Conservation (phyloP, 2,113 vertebrate species). For the Conger conger region DNA sequence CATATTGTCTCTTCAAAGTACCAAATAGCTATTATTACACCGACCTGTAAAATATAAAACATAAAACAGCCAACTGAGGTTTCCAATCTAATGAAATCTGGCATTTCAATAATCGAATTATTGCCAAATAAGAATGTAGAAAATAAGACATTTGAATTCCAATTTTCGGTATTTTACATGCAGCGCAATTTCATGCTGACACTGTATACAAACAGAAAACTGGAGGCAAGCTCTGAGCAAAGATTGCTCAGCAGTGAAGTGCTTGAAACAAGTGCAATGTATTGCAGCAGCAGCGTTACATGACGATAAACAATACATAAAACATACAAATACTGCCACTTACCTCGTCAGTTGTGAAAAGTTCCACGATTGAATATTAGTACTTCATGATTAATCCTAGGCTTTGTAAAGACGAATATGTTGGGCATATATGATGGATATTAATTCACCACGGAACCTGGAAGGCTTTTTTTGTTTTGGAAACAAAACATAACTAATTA, state of each 20-base stretch:
- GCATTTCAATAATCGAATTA: background rate
- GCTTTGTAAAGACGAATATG: background rate
- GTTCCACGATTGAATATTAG: slow-evolving; percentile 6
- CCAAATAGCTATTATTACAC: no score
- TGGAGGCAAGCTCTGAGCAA: background rate
- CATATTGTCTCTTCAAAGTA: no score
- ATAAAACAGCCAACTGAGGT: no score
- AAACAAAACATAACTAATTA: slow-evolving; percentile 11
- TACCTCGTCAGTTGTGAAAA: slow-evolving; percentile 13
- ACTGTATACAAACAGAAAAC: background rate
- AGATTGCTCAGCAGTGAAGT: background rate
- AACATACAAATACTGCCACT: background rate
- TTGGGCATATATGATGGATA: background rate
- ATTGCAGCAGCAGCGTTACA: background rate
- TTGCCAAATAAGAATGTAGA: background rate
- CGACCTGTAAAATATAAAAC: no score
- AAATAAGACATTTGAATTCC: no score
- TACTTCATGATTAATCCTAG: slow-evolving; percentile 18
- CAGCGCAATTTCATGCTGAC: background rate
- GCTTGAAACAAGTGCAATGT: slow-evolving; percentile 1
- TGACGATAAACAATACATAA: slow-evolving; percentile 23
- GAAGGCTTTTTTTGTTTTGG: background rate
- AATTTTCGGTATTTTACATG: background rate
- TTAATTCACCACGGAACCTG: slow-evolving; percentile 43
- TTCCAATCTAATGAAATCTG: no score